Evolutionary conservation across 2,888 invertebrate genomes (phyloP).

Genomic region (Tenodera sinensis): DNA sequence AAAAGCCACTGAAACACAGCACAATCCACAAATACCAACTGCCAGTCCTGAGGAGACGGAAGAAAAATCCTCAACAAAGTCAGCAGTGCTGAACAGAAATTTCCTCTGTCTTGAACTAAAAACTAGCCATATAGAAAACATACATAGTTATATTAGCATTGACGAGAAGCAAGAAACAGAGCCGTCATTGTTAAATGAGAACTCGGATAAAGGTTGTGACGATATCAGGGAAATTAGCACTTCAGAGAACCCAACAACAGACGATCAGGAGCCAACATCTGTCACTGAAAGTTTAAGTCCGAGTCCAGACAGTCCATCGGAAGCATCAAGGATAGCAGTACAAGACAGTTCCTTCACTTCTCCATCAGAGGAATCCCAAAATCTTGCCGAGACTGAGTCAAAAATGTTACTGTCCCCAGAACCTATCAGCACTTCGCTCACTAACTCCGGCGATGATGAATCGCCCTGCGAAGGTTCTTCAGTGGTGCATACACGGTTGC

Average conservation of each 20-base stretch:
- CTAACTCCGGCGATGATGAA: conserved; percentile 38
- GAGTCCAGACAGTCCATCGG: neutral
- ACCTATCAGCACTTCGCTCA: neutral
- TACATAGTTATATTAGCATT: neutral
- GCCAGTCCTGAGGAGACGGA: neutral
- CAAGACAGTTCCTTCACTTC: neutral
- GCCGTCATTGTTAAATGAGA: neutral
- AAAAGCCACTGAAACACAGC: neutral
- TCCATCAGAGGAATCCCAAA: conserved; percentile 2
- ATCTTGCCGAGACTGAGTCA: neutral
- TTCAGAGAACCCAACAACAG: neutral
- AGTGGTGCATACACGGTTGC: conserved; percentile 61
- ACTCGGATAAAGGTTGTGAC: neutral
- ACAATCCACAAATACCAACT: neutral
- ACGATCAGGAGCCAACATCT: neutral
- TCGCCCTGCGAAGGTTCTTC: conserved; percentile 57
- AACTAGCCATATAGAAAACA: conserved; percentile 5
- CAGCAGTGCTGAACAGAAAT: conserved; percentile 3
- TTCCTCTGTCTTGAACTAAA: conserved; percentile 14
- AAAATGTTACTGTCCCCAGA: neutral
- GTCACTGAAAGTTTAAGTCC: neutral
- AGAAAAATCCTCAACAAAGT: neutral
- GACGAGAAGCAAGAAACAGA: neutral
- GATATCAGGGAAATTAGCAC: neutral
- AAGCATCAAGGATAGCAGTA: conserved; percentile 2